These are phyloP conservation scores for Bruchidius siliquastri DNA, from an alignment of 2,888 invertebrate genomes.

Conservation along the genomic window DNA sequence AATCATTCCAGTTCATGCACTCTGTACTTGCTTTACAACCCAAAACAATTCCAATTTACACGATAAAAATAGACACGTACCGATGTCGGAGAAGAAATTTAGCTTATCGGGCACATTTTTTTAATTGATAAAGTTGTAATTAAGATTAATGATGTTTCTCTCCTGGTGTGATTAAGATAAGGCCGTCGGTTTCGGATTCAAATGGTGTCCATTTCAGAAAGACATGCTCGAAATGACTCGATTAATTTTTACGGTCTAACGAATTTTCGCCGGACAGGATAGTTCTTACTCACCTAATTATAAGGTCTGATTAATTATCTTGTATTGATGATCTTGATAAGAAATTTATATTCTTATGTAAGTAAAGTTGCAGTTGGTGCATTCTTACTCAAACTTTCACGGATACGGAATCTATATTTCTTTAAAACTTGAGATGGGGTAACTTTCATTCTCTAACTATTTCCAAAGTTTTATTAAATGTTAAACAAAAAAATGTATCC, in stretches of 20 bases:
- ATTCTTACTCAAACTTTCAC: no score
- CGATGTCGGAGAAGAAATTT: background rate
- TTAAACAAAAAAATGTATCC: no score
- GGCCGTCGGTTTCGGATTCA: background rate
- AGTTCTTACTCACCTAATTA: background rate
- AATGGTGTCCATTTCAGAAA: background rate
- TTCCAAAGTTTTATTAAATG: no score
- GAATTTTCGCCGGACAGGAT: background rate
- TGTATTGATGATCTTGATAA: background rate
- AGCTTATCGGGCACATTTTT: background rate
- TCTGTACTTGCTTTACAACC: background rate
- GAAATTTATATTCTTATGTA: no score
- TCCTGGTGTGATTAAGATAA: background rate
- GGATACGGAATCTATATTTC: no score
- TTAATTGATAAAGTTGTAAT: background rate
- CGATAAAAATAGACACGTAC: background rate
- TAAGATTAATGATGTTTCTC: background rate
- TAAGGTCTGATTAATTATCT: background rate
- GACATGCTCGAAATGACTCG: background rate
- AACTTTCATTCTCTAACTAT: no score
- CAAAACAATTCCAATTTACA: background rate
- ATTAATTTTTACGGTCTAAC: background rate
- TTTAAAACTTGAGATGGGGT: no score
- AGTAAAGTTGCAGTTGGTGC: no score
- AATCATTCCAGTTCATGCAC: background rate